Percentiles rank a stretch among this genome's conserved stretches.
Evolutionary conservation across 1,140 invertebrate species (phyloP).

Genomic region (Drosophila parabipectinata): DNA sequence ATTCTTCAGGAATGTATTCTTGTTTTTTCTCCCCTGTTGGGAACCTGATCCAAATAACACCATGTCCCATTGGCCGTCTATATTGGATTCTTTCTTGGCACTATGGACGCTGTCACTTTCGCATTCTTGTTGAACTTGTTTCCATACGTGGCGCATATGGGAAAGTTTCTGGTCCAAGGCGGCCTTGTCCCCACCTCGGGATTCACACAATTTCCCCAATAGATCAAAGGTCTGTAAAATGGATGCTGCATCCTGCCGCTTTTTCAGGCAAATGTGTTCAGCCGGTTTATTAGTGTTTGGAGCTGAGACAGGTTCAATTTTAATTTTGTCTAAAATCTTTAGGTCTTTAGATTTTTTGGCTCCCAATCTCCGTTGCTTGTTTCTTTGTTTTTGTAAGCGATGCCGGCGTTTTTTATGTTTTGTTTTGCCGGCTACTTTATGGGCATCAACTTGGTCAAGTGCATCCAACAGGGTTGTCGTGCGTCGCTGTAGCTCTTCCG

Average conservation of each 20-base stretch:
- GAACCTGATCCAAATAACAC: constrained; percentile 53
- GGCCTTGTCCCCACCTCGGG: constrained; percentile 40
- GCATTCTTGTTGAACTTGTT: constrained; percentile 38
- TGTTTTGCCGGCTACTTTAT: constrained; percentile 15
- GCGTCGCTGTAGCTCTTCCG: constrained; percentile 9
- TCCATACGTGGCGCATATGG: constrained; percentile 54
- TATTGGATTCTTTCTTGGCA: background rate
- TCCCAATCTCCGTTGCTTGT: background rate
- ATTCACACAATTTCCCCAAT: constrained; percentile 51
- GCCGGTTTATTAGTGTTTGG: constrained; percentile 3
- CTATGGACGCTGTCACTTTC: background rate
- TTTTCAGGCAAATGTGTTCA: constrained; percentile 39
- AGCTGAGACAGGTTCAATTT: background rate
- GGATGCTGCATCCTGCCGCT: constrained; percentile 47
- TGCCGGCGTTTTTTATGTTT: constrained; percentile 41
- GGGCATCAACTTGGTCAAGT: constrained; percentile 20
- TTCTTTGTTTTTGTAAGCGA: constrained; percentile 26
- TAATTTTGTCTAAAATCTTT: background rate
- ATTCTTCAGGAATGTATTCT: constrained; percentile 21
- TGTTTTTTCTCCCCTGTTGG: background rate
- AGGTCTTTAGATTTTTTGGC: background rate
- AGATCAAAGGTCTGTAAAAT: constrained; percentile 64
- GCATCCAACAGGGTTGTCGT: constrained; percentile 32
- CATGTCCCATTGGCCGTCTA: constrained; percentile 57
- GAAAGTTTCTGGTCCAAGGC: constrained; percentile 35